These are phyloP conservation scores for Motacilla alba DNA, from an alignment of 2,113 vertebrate species.

Conservation along the genomic window DNA sequence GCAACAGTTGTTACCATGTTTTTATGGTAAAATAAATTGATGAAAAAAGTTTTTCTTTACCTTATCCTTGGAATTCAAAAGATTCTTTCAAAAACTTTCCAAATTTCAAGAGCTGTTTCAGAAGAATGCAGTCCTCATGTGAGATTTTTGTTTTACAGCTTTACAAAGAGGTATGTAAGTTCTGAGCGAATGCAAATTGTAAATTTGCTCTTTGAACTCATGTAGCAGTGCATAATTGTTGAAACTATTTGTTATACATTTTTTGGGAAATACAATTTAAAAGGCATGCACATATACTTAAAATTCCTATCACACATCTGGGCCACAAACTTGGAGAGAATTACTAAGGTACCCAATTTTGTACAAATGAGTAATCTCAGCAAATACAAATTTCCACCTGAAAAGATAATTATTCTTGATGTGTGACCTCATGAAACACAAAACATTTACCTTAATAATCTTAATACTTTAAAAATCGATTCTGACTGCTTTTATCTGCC, in stretches of 20 bases:
- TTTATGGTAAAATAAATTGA: background rate
- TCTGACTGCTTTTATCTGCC: background rate
- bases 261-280: background rate
- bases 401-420: background rate
- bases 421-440: background rate
- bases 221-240: background rate
- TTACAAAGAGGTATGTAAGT: background rate
- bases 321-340: background rate
- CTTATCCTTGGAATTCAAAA: background rate
- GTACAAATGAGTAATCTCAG: background rate
- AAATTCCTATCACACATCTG: background rate
- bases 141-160: background rate
- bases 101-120: background rate
- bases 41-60: background rate
- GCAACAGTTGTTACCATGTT: background rate
- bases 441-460: background rate
- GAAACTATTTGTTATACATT: background rate
- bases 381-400: background rate
- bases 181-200: background rate
- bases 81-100: background rate
- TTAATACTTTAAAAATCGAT: background rate
- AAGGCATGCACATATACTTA: background rate
- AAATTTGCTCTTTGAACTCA: background rate
- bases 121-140: background rate
- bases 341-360: background rate